Evolutionary conservation across 30 jellyfish, hydroid and myxozoan genomes (phyloP), one percentile per base, ranked within the genome.

Genomic region (Pseudorhiza aurosa): DNA sequence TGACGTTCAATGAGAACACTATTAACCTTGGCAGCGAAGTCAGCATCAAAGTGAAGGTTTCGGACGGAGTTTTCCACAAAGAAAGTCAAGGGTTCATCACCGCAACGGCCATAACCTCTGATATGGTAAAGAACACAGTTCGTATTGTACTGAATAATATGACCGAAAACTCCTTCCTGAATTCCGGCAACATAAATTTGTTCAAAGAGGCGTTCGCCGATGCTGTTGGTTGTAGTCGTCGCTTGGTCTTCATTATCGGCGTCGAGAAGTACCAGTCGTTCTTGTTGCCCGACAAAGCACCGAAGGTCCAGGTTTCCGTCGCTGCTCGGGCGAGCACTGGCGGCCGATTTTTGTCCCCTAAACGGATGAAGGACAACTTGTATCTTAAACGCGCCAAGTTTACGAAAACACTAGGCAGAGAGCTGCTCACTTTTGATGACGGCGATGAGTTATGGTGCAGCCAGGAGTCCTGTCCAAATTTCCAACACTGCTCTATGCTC

Each of bases 381-480:
- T 94, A 87, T 74, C 62, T 87, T 45, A 77, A 87, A 53, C 75
- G 39, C 37, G 82, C 49, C 2, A 64, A 45, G 4, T 94, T 94
- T 57, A 42, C 36, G 63, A 58, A 36, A 27, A 32, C 77, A 1
- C 43, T 93, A 35, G 90, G 93, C 39, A 67, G 65, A 17, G 53
- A 56, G 32, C 62, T 94, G 44, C 71, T 82, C 8, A 81, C 95
- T 2, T 79, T 87, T 72, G 99, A 94, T 72, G 88, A 69, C 42
- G 94, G 96, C 35, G 86, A 77, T 57, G 97, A 94, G 56, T 26
- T 74, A 4, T 94, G 87, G 75, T 94, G 99, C 63, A 68, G 96
- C 77, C 49, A 12, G 27, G 99, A 94, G 45, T 24, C 96, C 10
- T 94, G 99, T 60, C 58, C 19, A 1, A 57, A 82, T 45, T 82